These are phyloP conservation scores for Pocillopora verrucosa DNA, from an alignment of 64 coral and sea anemone species.

Conservation along the genomic window DNA sequence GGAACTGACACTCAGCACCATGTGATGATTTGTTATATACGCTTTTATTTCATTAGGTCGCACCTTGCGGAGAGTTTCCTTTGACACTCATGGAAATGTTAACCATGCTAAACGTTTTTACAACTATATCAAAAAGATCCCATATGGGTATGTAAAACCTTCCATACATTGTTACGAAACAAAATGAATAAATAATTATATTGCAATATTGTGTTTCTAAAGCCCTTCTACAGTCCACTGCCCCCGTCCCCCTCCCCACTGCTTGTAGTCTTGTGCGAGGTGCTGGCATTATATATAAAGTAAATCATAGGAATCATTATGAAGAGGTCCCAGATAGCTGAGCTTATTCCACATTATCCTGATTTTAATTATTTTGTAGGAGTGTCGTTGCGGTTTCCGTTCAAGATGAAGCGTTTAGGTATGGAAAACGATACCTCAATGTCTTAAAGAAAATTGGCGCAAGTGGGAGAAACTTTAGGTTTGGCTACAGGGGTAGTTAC, in stretches of 20 bases:
- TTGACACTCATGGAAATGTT: neutral
- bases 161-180: too few species aligned
- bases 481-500: constrained; percentile 18
- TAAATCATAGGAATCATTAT: too few species aligned
- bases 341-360: neutral
- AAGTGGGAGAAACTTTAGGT: neutral
- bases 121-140: neutral
- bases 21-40: too few species aligned
- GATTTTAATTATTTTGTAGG: neutral
- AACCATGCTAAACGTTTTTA: neutral
- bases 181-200: neutral
- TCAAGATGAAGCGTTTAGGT: constrained; percentile 1
- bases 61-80: neutral
- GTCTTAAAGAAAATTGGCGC: neutral
- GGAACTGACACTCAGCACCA: too few species aligned
- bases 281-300: too few species aligned
- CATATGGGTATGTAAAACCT: neutral
- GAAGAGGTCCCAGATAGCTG: neutral
- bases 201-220: neutral
- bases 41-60: neutral
- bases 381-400: neutral
- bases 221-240: neutral
- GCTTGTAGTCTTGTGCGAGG: too few species aligned
- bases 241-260: too few species aligned
- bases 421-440: neutral